These are phyloP conservation scores for Brachyopa scutellaris DNA, from an alignment of 2,888 invertebrate genomes.

Conservation along the genomic window DNA sequence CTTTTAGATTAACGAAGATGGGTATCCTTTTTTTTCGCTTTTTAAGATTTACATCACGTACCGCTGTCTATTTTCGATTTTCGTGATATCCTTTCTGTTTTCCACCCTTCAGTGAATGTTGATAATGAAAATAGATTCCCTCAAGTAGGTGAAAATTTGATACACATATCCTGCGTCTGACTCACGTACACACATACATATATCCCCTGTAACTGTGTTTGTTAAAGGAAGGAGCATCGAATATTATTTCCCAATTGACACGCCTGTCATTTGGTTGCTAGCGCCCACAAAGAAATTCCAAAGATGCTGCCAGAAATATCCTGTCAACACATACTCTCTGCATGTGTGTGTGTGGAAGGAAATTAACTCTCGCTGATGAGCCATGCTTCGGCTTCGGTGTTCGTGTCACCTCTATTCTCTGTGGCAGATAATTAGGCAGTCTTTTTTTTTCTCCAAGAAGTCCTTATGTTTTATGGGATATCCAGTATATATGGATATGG, in stretches of 20 bases:
- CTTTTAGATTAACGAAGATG: conserved; percentile 49
- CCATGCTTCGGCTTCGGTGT: conserved; percentile 34
- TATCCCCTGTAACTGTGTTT: not conserved
- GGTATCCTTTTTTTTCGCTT: conserved; percentile 5
- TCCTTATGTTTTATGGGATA: conserved; percentile 18
- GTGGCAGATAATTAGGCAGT: conserved; percentile 42
- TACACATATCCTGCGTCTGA: too few relatives aligned
- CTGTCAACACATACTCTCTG: not conserved
- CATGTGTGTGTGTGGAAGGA: not conserved
- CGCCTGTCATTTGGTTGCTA: conserved; percentile 34
- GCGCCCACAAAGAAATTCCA: conserved; percentile 15
- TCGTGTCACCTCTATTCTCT: not conserved
- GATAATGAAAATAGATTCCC: conserved; percentile 43
- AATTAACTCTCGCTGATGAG: conserved; percentile 17
- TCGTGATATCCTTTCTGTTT: conserved; percentile 23
- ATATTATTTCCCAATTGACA: conserved; percentile 56
- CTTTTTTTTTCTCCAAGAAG: not conserved
- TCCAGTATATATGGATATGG: conserved; percentile 6
- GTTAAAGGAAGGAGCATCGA: not conserved
- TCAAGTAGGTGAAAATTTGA: conserved; percentile 53
- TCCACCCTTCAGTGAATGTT: conserved; percentile 5
- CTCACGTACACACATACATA: not conserved
- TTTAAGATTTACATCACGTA: conserved; percentile 61
- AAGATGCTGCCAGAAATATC: conserved; percentile 3
- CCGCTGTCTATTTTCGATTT: conserved; percentile 59